Evolutionary conservation across 2,888 invertebrate genomes (phyloP).

Genomic region (Lasioglossum zephyrum): DNA sequence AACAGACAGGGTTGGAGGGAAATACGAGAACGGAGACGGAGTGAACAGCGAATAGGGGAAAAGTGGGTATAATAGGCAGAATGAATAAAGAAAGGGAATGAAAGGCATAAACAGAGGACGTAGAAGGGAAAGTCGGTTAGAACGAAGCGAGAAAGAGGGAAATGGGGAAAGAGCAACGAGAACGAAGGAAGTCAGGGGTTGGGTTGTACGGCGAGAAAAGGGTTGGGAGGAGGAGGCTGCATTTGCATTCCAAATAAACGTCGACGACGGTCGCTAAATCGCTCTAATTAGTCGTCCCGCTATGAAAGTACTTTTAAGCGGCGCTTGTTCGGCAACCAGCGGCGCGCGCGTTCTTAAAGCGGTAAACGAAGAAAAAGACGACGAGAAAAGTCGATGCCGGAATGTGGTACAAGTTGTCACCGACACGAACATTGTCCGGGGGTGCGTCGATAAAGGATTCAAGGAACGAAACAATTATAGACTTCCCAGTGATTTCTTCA

Average conservation of each 20-base stretch:
- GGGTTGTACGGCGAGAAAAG: constrained; percentile 36
- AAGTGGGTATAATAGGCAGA: constrained; percentile 20
- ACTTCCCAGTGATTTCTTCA: neutral
- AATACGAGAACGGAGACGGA: constrained; percentile 7
- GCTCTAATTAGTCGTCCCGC: constrained; percentile 72
- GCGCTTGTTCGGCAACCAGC: constrained; percentile 65
- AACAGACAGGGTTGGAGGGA: neutral
- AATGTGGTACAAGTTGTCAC: constrained; percentile 31
- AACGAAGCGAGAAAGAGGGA: constrained; percentile 11
- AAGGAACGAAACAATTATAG: constrained; percentile 19
- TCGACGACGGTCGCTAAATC: constrained; percentile 70
- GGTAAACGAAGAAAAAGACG: constrained; percentile 60
- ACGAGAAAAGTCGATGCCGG: constrained; percentile 43
- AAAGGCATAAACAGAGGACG: constrained; percentile 13
- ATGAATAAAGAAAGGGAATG: constrained; percentile 8
- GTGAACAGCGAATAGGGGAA: constrained; percentile 18
- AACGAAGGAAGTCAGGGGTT: constrained; percentile 19
- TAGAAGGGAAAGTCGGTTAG: neutral
- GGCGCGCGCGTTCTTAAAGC: constrained; percentile 56
- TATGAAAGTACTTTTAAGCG: constrained; percentile 72
- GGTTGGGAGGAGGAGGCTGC: constrained; percentile 53
- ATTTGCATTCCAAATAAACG: constrained; percentile 75
- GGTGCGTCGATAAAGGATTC: constrained; percentile 22
- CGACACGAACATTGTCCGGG: constrained; percentile 20
- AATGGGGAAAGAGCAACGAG: constrained; percentile 26